phyloP scores from a whole-genome alignment of 1,140 invertebrate species.

The Ectropis grisescens region DNA sequence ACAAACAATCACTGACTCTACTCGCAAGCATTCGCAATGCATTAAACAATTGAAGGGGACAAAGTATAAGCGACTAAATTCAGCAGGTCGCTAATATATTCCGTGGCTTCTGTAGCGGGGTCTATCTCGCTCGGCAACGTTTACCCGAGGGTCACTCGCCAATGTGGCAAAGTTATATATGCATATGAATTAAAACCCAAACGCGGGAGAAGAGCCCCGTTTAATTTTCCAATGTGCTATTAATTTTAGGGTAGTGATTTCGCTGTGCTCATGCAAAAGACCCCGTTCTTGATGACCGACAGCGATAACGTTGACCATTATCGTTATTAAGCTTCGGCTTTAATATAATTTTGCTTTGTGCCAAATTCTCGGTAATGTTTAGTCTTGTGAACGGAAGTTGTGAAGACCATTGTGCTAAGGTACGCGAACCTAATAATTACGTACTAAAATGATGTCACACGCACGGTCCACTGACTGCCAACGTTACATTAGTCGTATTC shows the following conservation, averaged over 20 bases:
- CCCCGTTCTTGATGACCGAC: constrained; percentile 19
- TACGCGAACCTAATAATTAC: not conserved
- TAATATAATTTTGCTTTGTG: no score
- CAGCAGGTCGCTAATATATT: constrained; percentile 7
- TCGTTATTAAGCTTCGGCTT: no score
- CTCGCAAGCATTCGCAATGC: constrained; percentile 23
- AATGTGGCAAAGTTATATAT: constrained; percentile 29
- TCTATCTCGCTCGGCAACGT: constrained; percentile 11
- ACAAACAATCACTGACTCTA: constrained; percentile 23
- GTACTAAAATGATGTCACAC: constrained; percentile 4
- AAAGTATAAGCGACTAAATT: constrained; percentile 19
- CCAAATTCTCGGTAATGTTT: constrained; percentile 5
- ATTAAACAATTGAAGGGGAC: constrained; percentile 20
- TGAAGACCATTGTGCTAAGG: no score
- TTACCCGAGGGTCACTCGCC: constrained; percentile 14
- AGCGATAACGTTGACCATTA: constrained; percentile 33
- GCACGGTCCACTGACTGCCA: not conserved
- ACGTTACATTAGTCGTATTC: constrained; percentile 3
- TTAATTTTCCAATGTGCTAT: constrained; percentile 43
- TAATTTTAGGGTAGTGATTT: constrained; percentile 45
- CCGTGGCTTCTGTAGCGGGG: not conserved
- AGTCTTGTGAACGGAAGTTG: no score
- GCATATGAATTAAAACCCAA: constrained; percentile 15
- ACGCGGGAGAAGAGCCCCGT: constrained; percentile 11
- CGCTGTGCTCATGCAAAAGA: constrained; percentile 19